phyloP scores from a whole-genome alignment of 2,797 vertebrate genomes.

The Ciconia nigra region DNA sequence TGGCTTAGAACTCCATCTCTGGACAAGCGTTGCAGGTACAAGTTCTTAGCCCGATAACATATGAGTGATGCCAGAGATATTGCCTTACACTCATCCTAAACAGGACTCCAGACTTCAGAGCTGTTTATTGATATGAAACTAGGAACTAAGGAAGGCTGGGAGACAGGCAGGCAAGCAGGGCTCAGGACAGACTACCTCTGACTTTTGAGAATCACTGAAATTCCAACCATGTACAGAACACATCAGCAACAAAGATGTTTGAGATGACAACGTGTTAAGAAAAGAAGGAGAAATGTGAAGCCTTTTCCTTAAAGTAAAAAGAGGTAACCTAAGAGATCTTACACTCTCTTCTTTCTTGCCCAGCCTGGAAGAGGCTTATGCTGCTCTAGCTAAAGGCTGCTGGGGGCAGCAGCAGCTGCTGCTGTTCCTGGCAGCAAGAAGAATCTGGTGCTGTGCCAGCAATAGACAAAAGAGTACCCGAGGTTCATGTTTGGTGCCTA shows the following conservation, averaged over 20 bases:
- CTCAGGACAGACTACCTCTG: background rate
- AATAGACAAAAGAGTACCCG: background rate
- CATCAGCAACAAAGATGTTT: background rate
- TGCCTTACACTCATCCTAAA: background rate
- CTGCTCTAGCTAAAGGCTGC: background rate
- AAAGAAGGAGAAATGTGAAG: background rate
- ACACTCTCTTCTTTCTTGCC: background rate
- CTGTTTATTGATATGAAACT: background rate
- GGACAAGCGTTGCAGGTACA: background rate
- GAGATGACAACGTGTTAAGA: background rate
- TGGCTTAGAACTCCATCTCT: background rate
- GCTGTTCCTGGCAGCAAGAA: background rate
- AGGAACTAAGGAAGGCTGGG: background rate
- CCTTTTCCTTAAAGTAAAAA: background rate
- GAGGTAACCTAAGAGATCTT: background rate
- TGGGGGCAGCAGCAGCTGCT: background rate
- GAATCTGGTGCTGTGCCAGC: background rate
- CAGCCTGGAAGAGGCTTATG: background rate
- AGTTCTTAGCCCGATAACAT: background rate
- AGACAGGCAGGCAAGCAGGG: background rate
- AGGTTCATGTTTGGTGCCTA: background rate
- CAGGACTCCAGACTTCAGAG: background rate
- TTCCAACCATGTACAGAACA: background rate
- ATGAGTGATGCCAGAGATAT: background rate
- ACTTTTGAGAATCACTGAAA: background rate